Evolutionary conservation across 2,888 invertebrate species (phyloP), one percentile per base, ranked within the genome.

Genomic region (Drosophila buzzatii): DNA sequence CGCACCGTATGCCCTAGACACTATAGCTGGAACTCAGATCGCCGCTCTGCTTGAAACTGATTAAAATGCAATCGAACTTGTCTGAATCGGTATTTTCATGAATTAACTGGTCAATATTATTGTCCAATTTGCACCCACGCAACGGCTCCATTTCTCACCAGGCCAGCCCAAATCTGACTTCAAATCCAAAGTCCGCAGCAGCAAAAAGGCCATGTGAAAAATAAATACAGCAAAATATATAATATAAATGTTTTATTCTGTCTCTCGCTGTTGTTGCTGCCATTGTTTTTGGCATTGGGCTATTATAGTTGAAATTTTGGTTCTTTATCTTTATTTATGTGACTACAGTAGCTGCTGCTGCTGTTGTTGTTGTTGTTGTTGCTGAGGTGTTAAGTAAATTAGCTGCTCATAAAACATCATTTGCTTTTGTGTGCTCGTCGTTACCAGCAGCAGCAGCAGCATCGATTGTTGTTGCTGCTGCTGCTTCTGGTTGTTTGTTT

Each of bases 391-490:
- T 88, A 90, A 90, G 90, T 89, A 90, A 88, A 90, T 88, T 88
- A 88, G 90, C 84, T 84, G 89, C 90, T 84, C 89, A 90, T 88
- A 90, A 87, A 90, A 85, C 71, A 90, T 84, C 76, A 89, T 87
- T 89, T 89, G 82, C 75, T 67, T 86, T 86, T 84, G 83, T 82
- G 76, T 70, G 79, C 82, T 72, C 67, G 67, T 69, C 71, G 69
- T 65, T 70, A 73, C 62, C 80, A 73, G 67, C 83, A 66, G 49
- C 73, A 67, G 35, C 70, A 47, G 53, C 20, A 44, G 14, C 73
- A 57, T 59, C 62, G 55, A 73, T 74, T 61, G 73, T 63, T 78
- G 75, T 71, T 62, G 61, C 20, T 44, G 49, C n/a, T 56, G 64
- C 23, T 65, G 67, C 41, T 68, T 61, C 57, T 78, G 70, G 41